Evolutionary conservation across 2,113 vertebrate species (phyloP), one percentile per base, ranked within the genome.

Genomic region (Melanotaenia duboulayi): DNA sequence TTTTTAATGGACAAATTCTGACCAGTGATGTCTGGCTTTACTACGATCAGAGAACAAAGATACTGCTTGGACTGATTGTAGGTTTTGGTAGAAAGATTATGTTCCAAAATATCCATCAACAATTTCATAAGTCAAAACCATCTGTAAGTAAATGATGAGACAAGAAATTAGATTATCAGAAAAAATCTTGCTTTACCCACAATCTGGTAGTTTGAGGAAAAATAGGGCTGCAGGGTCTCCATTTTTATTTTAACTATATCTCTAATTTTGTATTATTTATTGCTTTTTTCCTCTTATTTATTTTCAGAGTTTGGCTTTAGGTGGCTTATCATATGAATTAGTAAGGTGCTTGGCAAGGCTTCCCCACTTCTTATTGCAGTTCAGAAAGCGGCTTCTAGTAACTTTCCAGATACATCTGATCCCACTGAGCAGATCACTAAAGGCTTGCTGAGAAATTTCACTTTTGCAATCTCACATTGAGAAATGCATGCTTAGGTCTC

Each of bases 371-470:
- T 81, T 83, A 79, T 82, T 84, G 69, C 49, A 42, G 64, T 73
- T 80, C 70, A 83, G 46, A 72, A 69, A 74, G 65, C 60, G 60
- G 70, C 79, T 81, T 14, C 70, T 92, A 90, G 87, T 68, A 23
- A 28, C 39, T 60, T 65, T 89, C 82, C 85, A 90, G 79, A 76
- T 74, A 32, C 58, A 79, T 58, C 32, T 35, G 32, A 8, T 35
- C 62, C 72, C 51, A 65, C 58, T 51, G 54, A 63, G 73, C 63
- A 51, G 78, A 55, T 72, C 25, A 17, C 63, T 39, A 65, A 63
- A 62, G 65, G 60, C 23, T 60, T 24, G 49, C 54, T 73, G 59
- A 71, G 68, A 61, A 79, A 49, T 64, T 74, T 75, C 51, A 55
- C 74, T 75, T 76, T 85, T 85, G 72, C 65, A 71, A 50, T 84